Base-by-base conservation (phyloP, 1,140 invertebrate species). In the Sitobion miscanthi region DNA sequence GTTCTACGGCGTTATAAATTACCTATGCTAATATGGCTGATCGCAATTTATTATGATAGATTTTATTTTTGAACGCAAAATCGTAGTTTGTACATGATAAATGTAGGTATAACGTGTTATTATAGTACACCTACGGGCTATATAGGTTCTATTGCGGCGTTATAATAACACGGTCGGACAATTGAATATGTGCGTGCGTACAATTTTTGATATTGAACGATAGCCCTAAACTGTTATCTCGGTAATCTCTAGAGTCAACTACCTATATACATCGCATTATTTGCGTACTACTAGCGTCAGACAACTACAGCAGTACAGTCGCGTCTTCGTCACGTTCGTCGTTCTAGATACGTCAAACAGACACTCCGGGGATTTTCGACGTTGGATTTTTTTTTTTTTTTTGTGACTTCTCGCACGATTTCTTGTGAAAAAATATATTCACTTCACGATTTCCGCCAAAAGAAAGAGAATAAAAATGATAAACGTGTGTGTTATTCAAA, bases 391-490 rank as follows among this genome's bases (percentile, higher is more conserved):
- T 77, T 30, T 69, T 62, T 57, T 77, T 77, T 69, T 77, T 92
- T 52, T 92, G 77, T 92, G 17, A 38, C 91, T 92, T 83, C 45
- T 77, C n/a, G 69, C 91, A 86, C 91, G 91, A 86, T 90, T 69
- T 42, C 47, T 93, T n/a, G 82, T 21, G n/a, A 35, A 52, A 54
- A 20, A 57, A 90, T 83, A 77, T 83, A 91, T 82, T 91, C 62
- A 77, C 69, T 93, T 93, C 91, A 93, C 91, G 91, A 93, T 93
- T 86, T 93, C 8, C 35, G 77, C 77, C 90, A 82, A 83, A 82
- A 52, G 69, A 92, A 91, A 91, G 47, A 91, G 42, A 83, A 83
- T 82, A 82, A 91, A 82, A 77, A 91, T 42, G 45, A 91, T 92
- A 92, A 83, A 92, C 77, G 91, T n/a, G 38, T 69, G 42, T 90